Percentiles rank a stretch among this genome's conserved stretches.
Evolutionary conservation across 2,888 invertebrate species (phyloP).

Genomic region (Torymus texanus): DNA sequence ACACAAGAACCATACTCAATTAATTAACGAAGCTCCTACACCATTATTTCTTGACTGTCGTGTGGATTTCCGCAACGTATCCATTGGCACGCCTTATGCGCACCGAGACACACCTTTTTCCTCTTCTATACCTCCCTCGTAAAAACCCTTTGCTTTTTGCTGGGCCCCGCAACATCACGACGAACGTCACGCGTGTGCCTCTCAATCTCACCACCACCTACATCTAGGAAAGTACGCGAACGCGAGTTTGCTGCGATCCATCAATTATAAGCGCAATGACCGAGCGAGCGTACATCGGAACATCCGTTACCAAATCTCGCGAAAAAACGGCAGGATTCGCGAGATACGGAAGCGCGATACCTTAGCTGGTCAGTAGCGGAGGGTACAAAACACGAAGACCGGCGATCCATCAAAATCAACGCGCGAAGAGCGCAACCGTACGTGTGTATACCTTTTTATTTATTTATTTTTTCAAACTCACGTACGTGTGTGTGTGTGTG

Average conservation of each 20-base stretch:
- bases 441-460: slow-evolving; percentile 59
- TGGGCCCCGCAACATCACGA: too few relatives aligned
- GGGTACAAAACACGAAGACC: slow-evolving; percentile 5
- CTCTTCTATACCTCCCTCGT: too few relatives aligned
- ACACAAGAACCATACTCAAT: too few relatives aligned
- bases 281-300: slow-evolving; percentile 21
- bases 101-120: too few relatives aligned
- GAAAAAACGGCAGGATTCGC: not conserved
- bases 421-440: not conserved
- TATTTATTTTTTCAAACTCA: slow-evolving; percentile 33
- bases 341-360: not conserved
- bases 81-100: too few relatives aligned
- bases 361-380: slow-evolving; percentile 10
- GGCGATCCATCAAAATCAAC: slow-evolving; percentile 65
- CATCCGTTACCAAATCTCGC: slow-evolving; percentile 33
- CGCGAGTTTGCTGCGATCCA: slow-evolving; percentile 16
- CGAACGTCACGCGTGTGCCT: not conserved
- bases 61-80: too few relatives aligned
- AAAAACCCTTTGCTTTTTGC: too few relatives aligned
- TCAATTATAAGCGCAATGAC: slow-evolving; percentile 37
- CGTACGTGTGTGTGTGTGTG: not conserved
- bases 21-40: too few relatives aligned
- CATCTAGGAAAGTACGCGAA: not conserved
- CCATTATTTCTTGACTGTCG: too few relatives aligned
- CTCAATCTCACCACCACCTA: slow-evolving; percentile 23